A percentile compares a stretch with the other conserved stretches of the same genome.
phyloP scores from a whole-genome alignment of 2,113 vertebrate genomes.

The Cisticola juncidis region DNA sequence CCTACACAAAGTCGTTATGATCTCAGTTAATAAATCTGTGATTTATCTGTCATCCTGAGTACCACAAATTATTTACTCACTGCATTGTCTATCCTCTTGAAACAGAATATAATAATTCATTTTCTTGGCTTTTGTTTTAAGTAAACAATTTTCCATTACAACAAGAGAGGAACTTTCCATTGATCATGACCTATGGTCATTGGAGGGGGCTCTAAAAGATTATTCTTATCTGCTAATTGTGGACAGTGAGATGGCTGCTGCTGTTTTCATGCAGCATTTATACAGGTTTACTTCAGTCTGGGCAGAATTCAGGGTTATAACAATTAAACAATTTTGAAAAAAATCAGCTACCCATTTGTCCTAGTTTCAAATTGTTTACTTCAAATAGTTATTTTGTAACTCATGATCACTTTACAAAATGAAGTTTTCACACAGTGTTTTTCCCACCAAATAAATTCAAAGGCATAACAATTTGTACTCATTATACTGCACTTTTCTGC shows the following conservation, averaged over 20 bases:
- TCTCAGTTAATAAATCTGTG: background rate
- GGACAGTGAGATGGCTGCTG: background rate
- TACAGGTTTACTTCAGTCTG: background rate
- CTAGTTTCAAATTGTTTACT: background rate
- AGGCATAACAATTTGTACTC: background rate
- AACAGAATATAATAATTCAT: background rate
- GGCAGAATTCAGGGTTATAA: background rate
- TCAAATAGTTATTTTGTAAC: background rate
- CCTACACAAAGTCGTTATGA: background rate
- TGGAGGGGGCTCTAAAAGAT: background rate
- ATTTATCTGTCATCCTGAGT: background rate
- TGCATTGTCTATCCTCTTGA: background rate
- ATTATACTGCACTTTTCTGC: background rate
- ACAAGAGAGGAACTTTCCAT: background rate
- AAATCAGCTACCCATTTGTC: background rate
- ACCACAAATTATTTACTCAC: background rate
- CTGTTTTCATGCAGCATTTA: background rate
- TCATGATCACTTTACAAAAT: background rate
- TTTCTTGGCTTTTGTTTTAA: background rate
- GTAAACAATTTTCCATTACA: background rate
- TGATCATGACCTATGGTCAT: background rate
- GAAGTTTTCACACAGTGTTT: background rate
- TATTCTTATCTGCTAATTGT: background rate
- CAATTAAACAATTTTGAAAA: background rate
- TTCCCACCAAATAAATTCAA: background rate